These are phyloP conservation scores for Eremophila alpestris DNA, from an alignment of 2,797 vertebrate species.

Conservation along the genomic window DNA sequence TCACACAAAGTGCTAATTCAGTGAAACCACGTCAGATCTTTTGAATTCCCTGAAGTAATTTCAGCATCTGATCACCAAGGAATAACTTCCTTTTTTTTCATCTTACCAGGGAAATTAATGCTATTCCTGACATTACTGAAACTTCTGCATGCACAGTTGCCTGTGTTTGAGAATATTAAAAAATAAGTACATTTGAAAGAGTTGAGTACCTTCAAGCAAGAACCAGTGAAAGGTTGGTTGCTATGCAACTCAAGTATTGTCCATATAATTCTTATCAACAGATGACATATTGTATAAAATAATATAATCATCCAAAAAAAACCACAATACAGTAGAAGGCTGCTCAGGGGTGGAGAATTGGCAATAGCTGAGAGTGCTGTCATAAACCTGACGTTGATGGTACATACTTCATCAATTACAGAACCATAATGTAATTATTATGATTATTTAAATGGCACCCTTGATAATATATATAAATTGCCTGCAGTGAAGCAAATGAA, in stretches of 20 bases:
- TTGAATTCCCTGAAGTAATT: neutral
- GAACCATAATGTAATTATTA: slow-evolving; percentile 45
- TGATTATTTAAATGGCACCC: slow-evolving; percentile 45
- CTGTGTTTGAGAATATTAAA: slow-evolving; percentile 59
- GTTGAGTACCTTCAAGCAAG: slow-evolving; percentile 63
- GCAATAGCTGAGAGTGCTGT: slow-evolving; percentile 56
- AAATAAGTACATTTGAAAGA: slow-evolving; percentile 46
- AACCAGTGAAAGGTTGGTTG: slow-evolving; percentile 71
- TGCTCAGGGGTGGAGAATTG: slow-evolving; percentile 62
- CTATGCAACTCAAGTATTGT: slow-evolving; percentile 73
- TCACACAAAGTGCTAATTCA: neutral
- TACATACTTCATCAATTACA: slow-evolving; percentile 30
- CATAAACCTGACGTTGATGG: slow-evolving; percentile 38
- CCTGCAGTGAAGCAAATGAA: slow-evolving; percentile 9
- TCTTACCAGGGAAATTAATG: neutral
- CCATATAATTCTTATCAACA: slow-evolving; percentile 61
- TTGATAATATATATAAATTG: slow-evolving; percentile 46
- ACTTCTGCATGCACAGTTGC: neutral
- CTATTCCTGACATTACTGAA: neutral
- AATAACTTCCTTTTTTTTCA: neutral
- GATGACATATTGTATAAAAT: slow-evolving; percentile 69
- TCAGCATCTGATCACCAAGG: neutral
- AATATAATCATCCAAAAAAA: slow-evolving; percentile 50
- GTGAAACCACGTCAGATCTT: neutral
- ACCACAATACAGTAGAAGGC: slow-evolving; percentile 34